phyloP scores from a whole-genome alignment of 2,888 invertebrate species.

The Cryptocheilus praepositus region DNA sequence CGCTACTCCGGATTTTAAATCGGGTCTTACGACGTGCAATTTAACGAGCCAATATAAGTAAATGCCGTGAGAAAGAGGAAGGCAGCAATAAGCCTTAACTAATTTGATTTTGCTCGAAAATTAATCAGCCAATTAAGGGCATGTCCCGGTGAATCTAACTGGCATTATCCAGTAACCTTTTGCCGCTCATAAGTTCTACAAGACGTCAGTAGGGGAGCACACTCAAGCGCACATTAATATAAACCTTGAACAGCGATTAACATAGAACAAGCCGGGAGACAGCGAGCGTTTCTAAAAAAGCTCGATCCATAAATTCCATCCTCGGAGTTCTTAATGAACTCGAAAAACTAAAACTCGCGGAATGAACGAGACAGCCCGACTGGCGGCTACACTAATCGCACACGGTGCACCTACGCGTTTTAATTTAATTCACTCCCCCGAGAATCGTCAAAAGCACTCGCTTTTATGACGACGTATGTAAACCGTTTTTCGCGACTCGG shows the following conservation, averaged over 20 bases:
- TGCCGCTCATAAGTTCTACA: no score
- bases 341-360: no score
- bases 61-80: constrained; percentile 32
- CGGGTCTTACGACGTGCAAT: constrained; percentile 21
- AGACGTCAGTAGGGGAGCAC: no score
- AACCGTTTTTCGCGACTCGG: background rate
- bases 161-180: no score
- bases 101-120: constrained; percentile 24
- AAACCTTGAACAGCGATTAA: no score
- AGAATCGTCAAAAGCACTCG: constrained; percentile 7
- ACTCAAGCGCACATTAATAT: no score
- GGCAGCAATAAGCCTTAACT: constrained; percentile 24
- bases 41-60: constrained; percentile 9
- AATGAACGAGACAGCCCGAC: background rate
- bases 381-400: constrained; percentile 8
- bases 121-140: no score
- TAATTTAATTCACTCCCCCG: constrained; percentile 1
- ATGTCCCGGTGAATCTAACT: no score
- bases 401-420: constrained; percentile 18
- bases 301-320: no score
- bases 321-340: no score
- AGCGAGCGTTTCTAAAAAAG: no score
- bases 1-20: constrained; percentile 25
- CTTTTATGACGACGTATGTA: background rate
- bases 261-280: no score